Conservation (phyloP, 1,140 invertebrate species). For the Colletes latitarsis region DNA sequence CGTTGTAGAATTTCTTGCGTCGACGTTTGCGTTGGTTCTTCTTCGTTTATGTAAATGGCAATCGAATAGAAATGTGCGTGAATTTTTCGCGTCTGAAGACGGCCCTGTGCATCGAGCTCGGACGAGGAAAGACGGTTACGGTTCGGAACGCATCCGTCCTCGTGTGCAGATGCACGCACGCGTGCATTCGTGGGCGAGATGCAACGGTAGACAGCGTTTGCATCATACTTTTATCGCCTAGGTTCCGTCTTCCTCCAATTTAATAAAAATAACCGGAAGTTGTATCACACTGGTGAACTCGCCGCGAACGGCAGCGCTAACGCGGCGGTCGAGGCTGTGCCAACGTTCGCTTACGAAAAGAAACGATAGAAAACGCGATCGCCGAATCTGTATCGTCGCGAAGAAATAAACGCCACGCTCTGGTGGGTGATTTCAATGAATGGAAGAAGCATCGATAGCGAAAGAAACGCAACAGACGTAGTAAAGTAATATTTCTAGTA, state of each 20-base stretch:
- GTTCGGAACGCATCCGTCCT: constrained; percentile 58
- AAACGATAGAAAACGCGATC: background rate
- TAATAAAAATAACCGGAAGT: constrained; percentile 53
- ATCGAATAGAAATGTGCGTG: background rate
- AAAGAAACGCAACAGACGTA: no score
- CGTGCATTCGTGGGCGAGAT: constrained; percentile 47
- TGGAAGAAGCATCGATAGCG: background rate
- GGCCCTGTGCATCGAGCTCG: constrained; percentile 21
- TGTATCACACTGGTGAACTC: constrained; percentile 44
- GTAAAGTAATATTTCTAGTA: no score
- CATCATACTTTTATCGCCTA: constrained; percentile 52
- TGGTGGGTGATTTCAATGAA: background rate
- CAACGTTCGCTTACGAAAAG: background rate
- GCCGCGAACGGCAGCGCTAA: background rate
- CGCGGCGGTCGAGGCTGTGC: background rate
- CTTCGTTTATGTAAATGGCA: background rate
- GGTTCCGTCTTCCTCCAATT: constrained; percentile 51
- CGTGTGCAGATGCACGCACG: constrained; percentile 56
- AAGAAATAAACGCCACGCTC: background rate
- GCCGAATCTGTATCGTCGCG: background rate
- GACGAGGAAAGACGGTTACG: constrained; percentile 60
- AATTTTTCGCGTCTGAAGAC: constrained; percentile 8
- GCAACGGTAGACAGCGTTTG: constrained; percentile 47
- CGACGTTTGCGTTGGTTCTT: background rate
- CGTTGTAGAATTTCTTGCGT: background rate